Evolutionary conservation across 2,113 vertebrate species (phyloP).

Genomic region (Ovis aries): DNA sequence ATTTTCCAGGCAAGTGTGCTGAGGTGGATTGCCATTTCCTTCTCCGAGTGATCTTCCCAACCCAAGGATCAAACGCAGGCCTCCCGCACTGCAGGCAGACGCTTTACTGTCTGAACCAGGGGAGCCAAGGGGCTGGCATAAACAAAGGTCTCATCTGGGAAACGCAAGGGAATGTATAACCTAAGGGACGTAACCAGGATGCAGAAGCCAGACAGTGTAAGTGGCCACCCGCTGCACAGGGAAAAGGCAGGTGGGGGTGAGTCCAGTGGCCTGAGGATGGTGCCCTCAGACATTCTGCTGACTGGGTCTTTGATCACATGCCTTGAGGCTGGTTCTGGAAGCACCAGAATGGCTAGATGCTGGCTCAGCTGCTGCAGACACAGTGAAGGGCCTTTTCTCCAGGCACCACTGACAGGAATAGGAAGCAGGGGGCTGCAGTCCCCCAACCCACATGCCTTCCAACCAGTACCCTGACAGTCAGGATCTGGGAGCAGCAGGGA

Average conservation of each 20-base stretch:
- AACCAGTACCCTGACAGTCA: neutral
- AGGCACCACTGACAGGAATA: neutral
- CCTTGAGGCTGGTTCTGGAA: neutral
- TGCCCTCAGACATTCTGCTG: rapidly evolving
- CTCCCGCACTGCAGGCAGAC: too few species aligned
- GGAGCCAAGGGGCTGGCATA: rapidly evolving
- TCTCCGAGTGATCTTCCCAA: too few species aligned
- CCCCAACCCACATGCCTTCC: too few species aligned
- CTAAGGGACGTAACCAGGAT: neutral
- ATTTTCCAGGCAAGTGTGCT: too few species aligned
- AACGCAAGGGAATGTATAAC: neutral
- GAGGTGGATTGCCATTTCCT: too few species aligned
- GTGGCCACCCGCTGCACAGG: rapidly evolving
- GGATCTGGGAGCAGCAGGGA: neutral
- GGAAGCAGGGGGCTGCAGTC: neutral
- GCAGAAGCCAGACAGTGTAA: neutral
- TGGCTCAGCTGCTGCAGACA: neutral
- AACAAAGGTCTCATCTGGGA: neutral
- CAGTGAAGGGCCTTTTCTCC: neutral
- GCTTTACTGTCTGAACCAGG: too few species aligned
- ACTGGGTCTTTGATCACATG: too few species aligned
- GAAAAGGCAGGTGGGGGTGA: neutral
- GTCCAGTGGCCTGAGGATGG: neutral
- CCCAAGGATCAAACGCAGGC: too few species aligned
- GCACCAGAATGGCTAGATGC: rapidly evolving